Percentiles rank a stretch among this genome's conserved stretches.
Evolutionary conservation across 2,888 invertebrate species (phyloP).

Genomic region (Punctoribates punctum): DNA sequence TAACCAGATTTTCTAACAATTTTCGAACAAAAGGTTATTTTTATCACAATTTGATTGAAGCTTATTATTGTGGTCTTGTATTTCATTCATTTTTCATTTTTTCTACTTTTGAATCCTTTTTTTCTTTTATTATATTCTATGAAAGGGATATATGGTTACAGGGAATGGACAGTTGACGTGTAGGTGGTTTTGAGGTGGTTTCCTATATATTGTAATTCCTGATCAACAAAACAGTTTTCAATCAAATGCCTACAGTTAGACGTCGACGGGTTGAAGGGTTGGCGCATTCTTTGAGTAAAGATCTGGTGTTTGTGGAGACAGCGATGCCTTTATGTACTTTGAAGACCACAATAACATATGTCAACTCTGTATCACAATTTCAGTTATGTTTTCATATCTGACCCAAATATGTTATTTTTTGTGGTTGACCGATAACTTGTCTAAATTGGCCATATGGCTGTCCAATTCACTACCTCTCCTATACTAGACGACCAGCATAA

Average conservation of each 20-base stretch:
- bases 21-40: not conserved
- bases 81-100: constrained; percentile 30
- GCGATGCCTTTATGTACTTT: constrained; percentile 30
- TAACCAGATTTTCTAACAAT: not conserved
- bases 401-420: constrained; percentile 38
- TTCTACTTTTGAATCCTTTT: constrained; percentile 14
- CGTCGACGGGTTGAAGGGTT: constrained; percentile 26
- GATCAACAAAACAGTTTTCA: constrained; percentile 29
- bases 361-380: constrained; percentile 22
- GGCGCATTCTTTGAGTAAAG: not conserved
- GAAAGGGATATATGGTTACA: constrained; percentile 7
- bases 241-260: constrained; percentile 25
- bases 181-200: constrained; percentile 22
- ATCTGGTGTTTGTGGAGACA: constrained; percentile 33
- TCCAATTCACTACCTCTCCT: constrained; percentile 3
- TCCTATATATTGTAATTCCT: not conserved
- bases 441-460: constrained; percentile 30
- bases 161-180: constrained; percentile 8
- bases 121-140: not conserved
- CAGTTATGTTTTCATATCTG: constrained; percentile 35
- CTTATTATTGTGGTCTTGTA: not conserved
- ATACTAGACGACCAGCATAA: not conserved
- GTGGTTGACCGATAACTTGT: constrained; percentile 34
- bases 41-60: not conserved
- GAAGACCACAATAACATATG: constrained; percentile 38